phyloP scores from a whole-genome alignment of 92 coral and sea anemone species.

The Paragorgia papillata region DNA sequence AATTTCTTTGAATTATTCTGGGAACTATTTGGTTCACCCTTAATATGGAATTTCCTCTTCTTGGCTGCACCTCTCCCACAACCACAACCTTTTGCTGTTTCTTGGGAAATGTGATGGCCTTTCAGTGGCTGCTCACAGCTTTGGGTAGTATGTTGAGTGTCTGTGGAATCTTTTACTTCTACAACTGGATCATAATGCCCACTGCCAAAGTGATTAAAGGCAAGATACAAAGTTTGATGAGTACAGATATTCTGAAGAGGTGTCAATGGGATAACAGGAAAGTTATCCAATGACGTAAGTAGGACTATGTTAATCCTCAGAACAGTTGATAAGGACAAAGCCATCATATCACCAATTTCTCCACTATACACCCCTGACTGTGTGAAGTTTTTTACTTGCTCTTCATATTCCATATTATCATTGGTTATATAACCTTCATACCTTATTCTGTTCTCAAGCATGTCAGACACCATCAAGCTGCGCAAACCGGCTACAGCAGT shows the following conservation, averaged over 20 bases:
- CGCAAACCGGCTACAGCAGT: background rate
- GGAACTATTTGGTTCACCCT: background rate
- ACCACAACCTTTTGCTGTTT: slow-evolving; percentile 43
- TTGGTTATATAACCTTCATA: slow-evolving; percentile 49
- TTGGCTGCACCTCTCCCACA: slow-evolving; percentile 55
- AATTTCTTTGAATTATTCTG: background rate
- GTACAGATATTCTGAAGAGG: too few species aligned
- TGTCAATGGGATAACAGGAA: slow-evolving; percentile 20
- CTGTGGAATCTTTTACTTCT: slow-evolving; percentile 12
- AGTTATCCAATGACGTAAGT: slow-evolving; percentile 38
- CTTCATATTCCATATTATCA: slow-evolving; percentile 48
- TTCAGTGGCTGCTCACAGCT: slow-evolving; percentile 2
- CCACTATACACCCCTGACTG: slow-evolving; percentile 50
- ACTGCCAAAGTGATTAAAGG: too few species aligned
- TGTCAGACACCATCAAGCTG: background rate
- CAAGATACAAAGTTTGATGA: too few species aligned
- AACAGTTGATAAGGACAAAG: slow-evolving; percentile 48
- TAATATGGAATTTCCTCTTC: background rate
- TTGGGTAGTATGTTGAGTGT: background rate
- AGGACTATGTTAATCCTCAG: slow-evolving; percentile 47
- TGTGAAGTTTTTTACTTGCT: slow-evolving; percentile 43
- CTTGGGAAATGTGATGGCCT: slow-evolving; percentile 14
- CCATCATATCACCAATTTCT: slow-evolving; percentile 57
- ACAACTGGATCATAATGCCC: slow-evolving; percentile 36
- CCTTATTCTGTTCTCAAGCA: slow-evolving; percentile 1